Conservation (phyloP, 2,888 invertebrate species). For the Drosophila pseudotakahashii region DNA sequence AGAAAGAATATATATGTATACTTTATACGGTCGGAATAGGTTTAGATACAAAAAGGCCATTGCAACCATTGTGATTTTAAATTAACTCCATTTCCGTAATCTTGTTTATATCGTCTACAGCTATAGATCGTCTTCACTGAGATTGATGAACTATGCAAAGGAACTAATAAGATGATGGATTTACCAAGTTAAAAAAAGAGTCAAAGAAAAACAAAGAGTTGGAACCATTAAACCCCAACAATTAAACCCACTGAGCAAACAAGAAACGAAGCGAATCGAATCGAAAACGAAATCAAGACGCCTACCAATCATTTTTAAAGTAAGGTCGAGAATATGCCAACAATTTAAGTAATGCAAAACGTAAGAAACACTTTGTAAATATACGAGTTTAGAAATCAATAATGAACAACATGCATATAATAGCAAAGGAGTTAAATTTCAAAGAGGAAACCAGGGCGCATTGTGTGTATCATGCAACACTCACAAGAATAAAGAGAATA, state of each 20-base stretch:
- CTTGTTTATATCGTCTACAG: constrained; percentile 2
- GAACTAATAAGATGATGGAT: constrained; percentile 42
- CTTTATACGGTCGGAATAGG: no score
- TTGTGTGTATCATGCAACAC: constrained; percentile 3
- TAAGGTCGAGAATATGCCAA: constrained; percentile 64
- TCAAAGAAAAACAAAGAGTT: constrained; percentile 57
- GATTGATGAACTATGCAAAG: constrained; percentile 30
- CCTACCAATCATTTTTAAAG: constrained; percentile 55
- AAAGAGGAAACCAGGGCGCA: constrained; percentile 34
- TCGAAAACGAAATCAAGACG: constrained; percentile 39
- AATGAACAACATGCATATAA: constrained; percentile 59
- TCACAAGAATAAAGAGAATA: constrained; percentile 30
- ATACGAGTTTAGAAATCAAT: constrained; percentile 44
- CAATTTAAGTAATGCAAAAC: constrained; percentile 46
- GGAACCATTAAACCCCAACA: constrained; percentile 38
- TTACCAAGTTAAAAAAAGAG: constrained; percentile 40
- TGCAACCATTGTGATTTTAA: no score
- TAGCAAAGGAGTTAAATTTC: constrained; percentile 74
- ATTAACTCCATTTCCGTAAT: no score
- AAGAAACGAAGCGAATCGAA: constrained; percentile 38
- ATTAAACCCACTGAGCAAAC: constrained; percentile 80
- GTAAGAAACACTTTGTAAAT: constrained; percentile 64
- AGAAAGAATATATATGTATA: no score
- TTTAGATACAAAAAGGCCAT: no score
- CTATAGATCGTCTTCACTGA: constrained; percentile 61